Base-by-base conservation (phyloP, 2,888 invertebrate species). In the Heliconius aoede region DNA sequence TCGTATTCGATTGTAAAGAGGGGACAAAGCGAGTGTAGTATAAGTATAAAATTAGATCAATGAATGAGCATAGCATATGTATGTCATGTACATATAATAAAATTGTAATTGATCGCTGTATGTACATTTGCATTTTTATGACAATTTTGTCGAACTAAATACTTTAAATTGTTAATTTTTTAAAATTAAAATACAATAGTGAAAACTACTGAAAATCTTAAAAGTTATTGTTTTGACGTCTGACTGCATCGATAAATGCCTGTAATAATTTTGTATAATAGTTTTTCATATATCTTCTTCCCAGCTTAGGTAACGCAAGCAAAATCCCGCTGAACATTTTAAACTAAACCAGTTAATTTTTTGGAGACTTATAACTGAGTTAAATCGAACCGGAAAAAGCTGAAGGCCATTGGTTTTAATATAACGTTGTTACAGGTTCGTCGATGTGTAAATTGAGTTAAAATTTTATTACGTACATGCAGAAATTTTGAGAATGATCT, bases 361-460 rank as follows among this genome's bases (percentile, higher is more conserved):
- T 68, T 68, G 30, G 28, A 51, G 55, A 69, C n/a, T 24, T 69
- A 69, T 69, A 69, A 69, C 7, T 69, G 55, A 30, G 28, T 68
- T 46, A 28, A 46, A 21, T 51, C 18, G 28, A 68, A 26, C 46
- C 46, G 68, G 55, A 28, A n/a, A 30, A 32, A 69, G 30, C 55
- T 30, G 69, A 51, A 11, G 24, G 69, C 69, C 9, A 32, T 55
- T 69, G 69, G 32, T 69, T 55, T 69, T 69, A 30, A 55, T 30
- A 69, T 69, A 69, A 69, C 30, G 55, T 69, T 32, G 30, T 69
- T 69, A 69, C 55, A 24, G 69, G 55, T 32, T 55, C 32, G 55
- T 69, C 30, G 55, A 32, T 30, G 69, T 55, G 24, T 51, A 55
- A 55, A 69, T 24, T 69, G 55, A 30, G 30, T 51, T 69, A 24